phyloP scores from a whole-genome alignment of 2,888 invertebrate genomes.

The Subacronicta megacephala region DNA sequence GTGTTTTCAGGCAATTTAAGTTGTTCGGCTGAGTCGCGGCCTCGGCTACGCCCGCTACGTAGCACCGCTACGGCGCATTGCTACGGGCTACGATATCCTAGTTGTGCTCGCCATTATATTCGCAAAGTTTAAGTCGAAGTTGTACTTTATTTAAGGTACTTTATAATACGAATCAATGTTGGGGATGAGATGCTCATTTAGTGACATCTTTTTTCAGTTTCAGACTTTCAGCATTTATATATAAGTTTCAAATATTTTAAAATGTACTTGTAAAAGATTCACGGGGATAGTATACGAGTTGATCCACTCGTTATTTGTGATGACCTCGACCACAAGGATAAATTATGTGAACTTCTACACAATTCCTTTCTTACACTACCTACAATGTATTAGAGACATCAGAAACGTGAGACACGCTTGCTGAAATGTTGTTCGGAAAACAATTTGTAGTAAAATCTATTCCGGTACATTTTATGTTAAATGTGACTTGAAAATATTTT shows the following conservation, averaged over 20 bases:
- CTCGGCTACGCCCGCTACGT: slow-evolving; percentile 52
- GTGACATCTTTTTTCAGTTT: background rate
- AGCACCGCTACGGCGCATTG: slow-evolving; percentile 49
- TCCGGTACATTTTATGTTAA: slow-evolving; percentile 47
- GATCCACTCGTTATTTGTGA: too few species aligned
- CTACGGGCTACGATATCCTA: slow-evolving; percentile 59
- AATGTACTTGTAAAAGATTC: too few species aligned
- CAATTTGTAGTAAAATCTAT: slow-evolving; percentile 40
- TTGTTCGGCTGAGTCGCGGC: slow-evolving; percentile 60
- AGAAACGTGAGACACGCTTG: background rate
- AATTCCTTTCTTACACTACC: too few species aligned
- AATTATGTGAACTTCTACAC: too few species aligned
- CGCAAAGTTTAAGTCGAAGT: slow-evolving; percentile 44
- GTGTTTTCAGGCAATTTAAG: slow-evolving; percentile 75
- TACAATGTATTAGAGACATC: background rate
- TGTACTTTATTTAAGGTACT: slow-evolving; percentile 38
- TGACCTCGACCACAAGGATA: too few species aligned
- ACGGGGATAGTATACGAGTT: too few species aligned
- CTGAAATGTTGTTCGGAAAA: slow-evolving; percentile 26
- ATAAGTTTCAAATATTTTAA: too few species aligned
- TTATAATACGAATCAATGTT: slow-evolving; percentile 22
- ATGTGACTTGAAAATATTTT: slow-evolving; percentile 69
- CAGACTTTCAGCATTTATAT: too few species aligned
- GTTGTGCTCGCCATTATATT: slow-evolving; percentile 43
- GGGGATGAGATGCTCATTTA: slow-evolving; percentile 21